Evolutionary conservation across 2,113 vertebrate species (phyloP), one percentile per base, ranked within the genome.

Genomic region (Otocyon megalotis): DNA sequence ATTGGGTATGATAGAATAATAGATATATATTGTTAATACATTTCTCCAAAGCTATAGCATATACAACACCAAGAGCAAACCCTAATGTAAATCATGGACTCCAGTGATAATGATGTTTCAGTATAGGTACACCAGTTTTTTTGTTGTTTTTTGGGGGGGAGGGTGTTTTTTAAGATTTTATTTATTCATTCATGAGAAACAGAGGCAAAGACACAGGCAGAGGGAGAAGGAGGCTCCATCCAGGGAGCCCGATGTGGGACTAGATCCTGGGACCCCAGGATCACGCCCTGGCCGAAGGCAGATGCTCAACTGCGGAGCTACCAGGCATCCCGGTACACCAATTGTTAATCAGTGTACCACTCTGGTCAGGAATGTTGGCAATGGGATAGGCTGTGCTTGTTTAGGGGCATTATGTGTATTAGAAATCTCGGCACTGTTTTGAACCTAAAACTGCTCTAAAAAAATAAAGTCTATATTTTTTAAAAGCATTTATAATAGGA

Each of bases 321-420:
- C 43, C 43, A 43, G 43, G 43, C 43, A 43, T 43, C 43, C 43
- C 6, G n/a, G n/a, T 8, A 26, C 80, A 26, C 15, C 22, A 16
- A 13, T 24, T 26, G 13, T 26, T 80, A 9, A 26, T 4, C n/a
- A 26, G 24, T 2, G n/a, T 9, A 7, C n/a, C 3, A 0, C 54
- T 37, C 22, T 16, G n/a, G 80, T 16, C 54, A 14, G n/a, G 22
- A 4, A 1, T 82, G 32, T 35, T 35, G 48, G n/a, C 26, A 35
- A 35, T n/a, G 1, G 53, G 6, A 12, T 58, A 8, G 12, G 79
- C 79, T 9, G n/a, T 8, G 62, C 30, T 24, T 67, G 63, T 16
- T 16, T 11, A 53, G 48, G 48, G 32, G 32, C 48, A 24, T 3
- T 15, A 7, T 15, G 13, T 69, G 4, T 16, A 35, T 69, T 14